Base-by-base conservation (phyloP, 1,140 invertebrate species). In the Piezodorus guildinii region DNA sequence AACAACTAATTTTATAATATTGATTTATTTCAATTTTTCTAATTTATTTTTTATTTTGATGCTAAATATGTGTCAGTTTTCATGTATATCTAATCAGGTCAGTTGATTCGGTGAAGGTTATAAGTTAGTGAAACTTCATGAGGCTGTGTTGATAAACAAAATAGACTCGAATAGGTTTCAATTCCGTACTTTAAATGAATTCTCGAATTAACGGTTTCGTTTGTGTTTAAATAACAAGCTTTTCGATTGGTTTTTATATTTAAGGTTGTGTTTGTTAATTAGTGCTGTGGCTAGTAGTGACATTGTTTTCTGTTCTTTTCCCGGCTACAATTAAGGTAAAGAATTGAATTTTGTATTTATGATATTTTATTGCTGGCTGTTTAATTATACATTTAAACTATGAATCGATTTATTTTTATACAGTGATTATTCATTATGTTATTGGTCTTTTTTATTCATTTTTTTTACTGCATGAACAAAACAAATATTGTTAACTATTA, bases 101-200 rank as follows among this genome's bases (percentile, higher is more conserved):
- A 49, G 21, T 49, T 17, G 21, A 4, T 21, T 49, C 6, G 46
- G 46, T 17, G 46, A 49, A 49, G 46, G 46, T 49, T 49, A 49
- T n/a, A 21, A 49, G 21, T 49, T 49, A 4, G 45, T n/a, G 15
- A 49, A 5, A 19, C 46, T 49, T 49, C 46, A 49, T 49, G 46
- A 49, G 46, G 46, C 46, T 49, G 46, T 49, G 46, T 49, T 49
- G 46, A 49, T 49, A 49, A 49, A 49, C 46, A 49, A 49, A 49
- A 49, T 49, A 49, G 21, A 49, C 46, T 39, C 34, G 12, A 49
- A 21, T 19, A 49, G 46, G n/a, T 49, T 49, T 49, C 46, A 21
- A 21, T 49, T 49, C n/a, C 10, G 12, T 17, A 10, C 14, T 21
- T 49, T 21, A 4, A 1, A 6, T 21, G 46, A 19, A 4, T 49